phyloP scores from a whole-genome alignment of 2,888 invertebrate genomes.

The Andrena haemorrhoa region DNA sequence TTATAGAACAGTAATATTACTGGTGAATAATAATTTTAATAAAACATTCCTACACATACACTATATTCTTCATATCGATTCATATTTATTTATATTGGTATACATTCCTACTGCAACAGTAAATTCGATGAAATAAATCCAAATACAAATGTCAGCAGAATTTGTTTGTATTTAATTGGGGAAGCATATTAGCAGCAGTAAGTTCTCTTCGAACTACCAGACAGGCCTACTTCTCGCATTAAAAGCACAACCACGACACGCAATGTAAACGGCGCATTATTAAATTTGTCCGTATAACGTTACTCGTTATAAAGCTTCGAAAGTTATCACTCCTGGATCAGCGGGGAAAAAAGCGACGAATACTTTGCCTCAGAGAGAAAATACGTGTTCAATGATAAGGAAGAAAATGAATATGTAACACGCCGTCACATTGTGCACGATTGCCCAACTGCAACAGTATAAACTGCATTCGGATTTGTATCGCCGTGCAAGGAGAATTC shows the following conservation, averaged over 20 bases:
- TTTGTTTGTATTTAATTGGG: background rate
- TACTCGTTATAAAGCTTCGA: conserved; percentile 14
- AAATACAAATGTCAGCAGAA: background rate
- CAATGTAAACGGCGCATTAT: conserved; percentile 6
- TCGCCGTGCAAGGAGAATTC: background rate
- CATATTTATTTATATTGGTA: background rate
- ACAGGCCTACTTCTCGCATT: conserved; percentile 53
- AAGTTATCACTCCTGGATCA: conserved; percentile 29
- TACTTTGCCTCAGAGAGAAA: conserved; percentile 69
- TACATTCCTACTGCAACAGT: background rate
- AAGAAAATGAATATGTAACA: conserved; percentile 56
- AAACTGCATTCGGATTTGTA: conserved; percentile 17
- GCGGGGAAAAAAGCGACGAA: conserved; percentile 27
- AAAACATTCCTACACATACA: no score
- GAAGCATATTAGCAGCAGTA: conserved; percentile 42
- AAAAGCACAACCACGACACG: conserved; percentile 20
- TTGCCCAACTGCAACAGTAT: conserved; percentile 8
- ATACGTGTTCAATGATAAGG: conserved; percentile 73
- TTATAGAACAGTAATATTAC: no score
- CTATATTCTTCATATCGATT: no score
- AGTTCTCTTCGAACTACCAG: conserved; percentile 12
- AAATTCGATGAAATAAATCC: background rate
- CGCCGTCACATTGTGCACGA: conserved; percentile 42
- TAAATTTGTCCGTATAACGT: background rate
- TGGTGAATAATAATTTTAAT: no score